Conservation (phyloP, 2,113 vertebrate species). For the Macaca fascicularis region T2T-MFA8v1.1 NC_088390.1:47537501-47538000, state of each 20-base stretch:
- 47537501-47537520: no score
- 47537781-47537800: neutral
- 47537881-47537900: neutral
- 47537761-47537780: neutral
- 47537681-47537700: neutral
- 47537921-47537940: neutral
- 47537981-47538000: slow-evolving; percentile 23
- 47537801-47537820: neutral
- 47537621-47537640: neutral
- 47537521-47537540: no score
- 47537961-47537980: neutral
- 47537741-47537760: neutral
- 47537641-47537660: slow-evolving; percentile 49
- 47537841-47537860: neutral
- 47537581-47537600: neutral
- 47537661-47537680: neutral
- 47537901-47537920: neutral
- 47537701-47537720: neutral
- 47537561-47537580: neutral
- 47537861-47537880: neutral
- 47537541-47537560: slow-evolving; percentile 16
- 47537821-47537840: neutral
- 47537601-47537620: neutral
- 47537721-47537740: neutral
- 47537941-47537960: neutral